Conservation (phyloP, 2,888 invertebrate species). For the Tridacna crocea region DNA sequence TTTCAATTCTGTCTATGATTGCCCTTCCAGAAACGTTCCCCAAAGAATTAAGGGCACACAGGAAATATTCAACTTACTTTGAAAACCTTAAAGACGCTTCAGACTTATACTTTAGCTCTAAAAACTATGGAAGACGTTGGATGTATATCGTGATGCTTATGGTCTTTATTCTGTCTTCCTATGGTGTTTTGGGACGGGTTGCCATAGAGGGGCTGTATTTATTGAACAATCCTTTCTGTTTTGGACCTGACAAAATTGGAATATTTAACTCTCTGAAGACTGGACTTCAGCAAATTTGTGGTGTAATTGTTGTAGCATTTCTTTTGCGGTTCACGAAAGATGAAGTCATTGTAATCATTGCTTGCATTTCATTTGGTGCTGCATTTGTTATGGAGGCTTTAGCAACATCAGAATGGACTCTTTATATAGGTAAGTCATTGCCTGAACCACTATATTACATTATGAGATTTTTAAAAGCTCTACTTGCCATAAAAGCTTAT, state of each 20-base stretch:
- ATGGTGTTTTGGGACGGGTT: constrained; percentile 43
- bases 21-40: constrained; percentile 54
- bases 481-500: no score
- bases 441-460: no score
- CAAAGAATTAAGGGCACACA: constrained; percentile 24
- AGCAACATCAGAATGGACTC: constrained; percentile 38
- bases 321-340: constrained; percentile 56
- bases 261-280: constrained; percentile 47
- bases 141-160: constrained; percentile 45
- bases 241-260: constrained; percentile 64
- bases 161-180: constrained; percentile 39
- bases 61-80: constrained; percentile 29
- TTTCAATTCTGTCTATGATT: constrained; percentile 44
- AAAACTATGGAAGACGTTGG: constrained; percentile 46
- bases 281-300: constrained; percentile 46
- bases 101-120: constrained; percentile 51
- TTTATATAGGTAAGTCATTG: constrained; percentile 60
- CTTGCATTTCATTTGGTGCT: constrained; percentile 40
- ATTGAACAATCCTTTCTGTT: constrained; percentile 65
- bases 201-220: constrained; percentile 61
- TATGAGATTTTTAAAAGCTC: no score
- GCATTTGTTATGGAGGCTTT: constrained; percentile 56
- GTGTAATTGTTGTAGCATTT: constrained; percentile 51
- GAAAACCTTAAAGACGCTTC: constrained; percentile 51
- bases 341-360: constrained; percentile 57